Evolutionary conservation across 2,113 vertebrate genomes (phyloP).

Genomic region (Alligator sinensis): DNA sequence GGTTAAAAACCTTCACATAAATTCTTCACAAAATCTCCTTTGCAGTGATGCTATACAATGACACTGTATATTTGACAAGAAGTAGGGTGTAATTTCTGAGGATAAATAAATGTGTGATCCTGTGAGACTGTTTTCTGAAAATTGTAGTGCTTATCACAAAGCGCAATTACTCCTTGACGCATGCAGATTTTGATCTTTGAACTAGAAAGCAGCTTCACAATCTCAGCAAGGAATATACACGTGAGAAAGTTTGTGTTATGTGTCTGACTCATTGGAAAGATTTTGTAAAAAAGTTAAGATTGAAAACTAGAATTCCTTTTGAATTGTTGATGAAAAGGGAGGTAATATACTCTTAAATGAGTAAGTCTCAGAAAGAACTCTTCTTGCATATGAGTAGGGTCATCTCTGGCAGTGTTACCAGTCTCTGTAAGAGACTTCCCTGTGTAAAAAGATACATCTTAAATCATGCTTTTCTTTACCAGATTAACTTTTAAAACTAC

Average conservation of each 20-base stretch:
- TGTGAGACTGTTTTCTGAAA: background rate
- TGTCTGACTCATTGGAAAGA: slow-evolving; percentile 12
- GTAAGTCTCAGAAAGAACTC: background rate
- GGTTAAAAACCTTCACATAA: background rate
- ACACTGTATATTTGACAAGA: background rate
- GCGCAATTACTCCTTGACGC: slow-evolving; percentile 11
- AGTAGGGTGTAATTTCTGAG: background rate
- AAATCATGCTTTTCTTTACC: background rate
- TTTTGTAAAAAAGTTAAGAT: background rate
- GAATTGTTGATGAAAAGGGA: slow-evolving; percentile 14
- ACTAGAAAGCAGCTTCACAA: background rate
- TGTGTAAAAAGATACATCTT: background rate
- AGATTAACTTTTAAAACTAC: slow-evolving; percentile 17
- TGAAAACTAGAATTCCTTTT: background rate
- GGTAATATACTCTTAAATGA: background rate
- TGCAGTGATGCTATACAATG: background rate
- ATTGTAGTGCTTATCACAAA: background rate
- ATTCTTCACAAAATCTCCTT: background rate
- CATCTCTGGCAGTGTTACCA: slow-evolving; percentile 38
- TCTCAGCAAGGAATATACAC: background rate
- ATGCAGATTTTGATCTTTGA: slow-evolving; percentile 37
- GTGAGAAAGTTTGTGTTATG: background rate
- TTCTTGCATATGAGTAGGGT: background rate
- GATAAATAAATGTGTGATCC: background rate
- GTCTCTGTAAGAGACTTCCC: background rate